Evolutionary conservation across 92 coral and sea anemone species (phyloP), one percentile per base, ranked within the genome.

Genomic region (Umimayanthus chanpuru): DNA sequence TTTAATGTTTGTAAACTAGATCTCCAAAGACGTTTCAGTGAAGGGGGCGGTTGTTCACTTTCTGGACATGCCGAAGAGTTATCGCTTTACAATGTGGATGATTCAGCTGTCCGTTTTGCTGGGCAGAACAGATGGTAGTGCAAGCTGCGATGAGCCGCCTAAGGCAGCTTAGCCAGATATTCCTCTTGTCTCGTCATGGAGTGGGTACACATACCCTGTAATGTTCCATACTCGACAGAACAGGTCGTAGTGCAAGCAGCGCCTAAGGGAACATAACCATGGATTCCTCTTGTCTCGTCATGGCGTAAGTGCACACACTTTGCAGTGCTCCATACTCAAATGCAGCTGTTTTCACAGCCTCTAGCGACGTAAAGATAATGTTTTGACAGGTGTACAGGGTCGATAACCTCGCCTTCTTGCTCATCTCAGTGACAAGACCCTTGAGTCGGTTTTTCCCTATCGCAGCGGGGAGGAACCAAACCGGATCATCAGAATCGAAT

Each of bases 401-500:
- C 77, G 77, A 73, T 2, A 73, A 43, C 40, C 43, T 29, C 40
- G 77, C 77, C 25, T 73, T 73, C n/a, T 73, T 73, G 44, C 77
- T 40, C 77, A 73, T 73, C 32, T 73, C 77, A 73, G 77, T 40
- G 23, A 73, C 77, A 73, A 73, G 77, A 32, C 77, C 77, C 44
- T 73, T 73, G 5, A 73, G 77, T 73, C 77, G 43, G 44, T 73
- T 73, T 73, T 73, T 73, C 77, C 77, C 77, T 28, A 73, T 73
- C 32, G 44, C 77, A 15, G 77, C 36, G 40, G 77, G 77, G 44
- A 44, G 77, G 11, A 73, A 73, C 77, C 77, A 73, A 36, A 73
- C 44, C 1, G 41, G 40, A 29, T 73, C 77, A 15, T 73, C 23
- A 0, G 77, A 29, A 4, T 73, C 77, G 9, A 73, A 30, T 15